phyloP scores from a whole-genome alignment of 2,888 invertebrate species.

The Thera britannica region DNA sequence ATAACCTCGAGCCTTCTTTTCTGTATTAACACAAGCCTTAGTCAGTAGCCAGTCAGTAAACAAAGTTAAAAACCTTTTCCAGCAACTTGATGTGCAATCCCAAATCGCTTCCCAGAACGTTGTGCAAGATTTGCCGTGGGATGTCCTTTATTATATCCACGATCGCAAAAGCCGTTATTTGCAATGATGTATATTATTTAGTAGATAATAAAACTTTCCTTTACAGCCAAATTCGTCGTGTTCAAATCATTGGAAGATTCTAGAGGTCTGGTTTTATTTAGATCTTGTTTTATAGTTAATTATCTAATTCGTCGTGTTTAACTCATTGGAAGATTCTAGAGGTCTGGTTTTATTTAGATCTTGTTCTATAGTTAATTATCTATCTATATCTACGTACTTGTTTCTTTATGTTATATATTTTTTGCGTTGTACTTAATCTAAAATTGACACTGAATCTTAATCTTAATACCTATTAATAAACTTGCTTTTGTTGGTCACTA shows the following conservation, averaged over 20 bases:
- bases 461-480: no score
- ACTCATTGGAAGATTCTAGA: no score
- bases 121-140: conserved; percentile 17
- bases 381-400: no score
- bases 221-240: not conserved
- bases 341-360: no score
- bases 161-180: conserved; percentile 9
- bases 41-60: conserved; percentile 10
- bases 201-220: conserved; percentile 27
- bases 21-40: not conserved
- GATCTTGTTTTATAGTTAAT: not conserved
- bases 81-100: conserved; percentile 16
- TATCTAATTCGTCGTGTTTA: no score
- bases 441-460: no score
- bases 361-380: no score
- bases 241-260: no score
- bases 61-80: conserved; percentile 17
- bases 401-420: no score
- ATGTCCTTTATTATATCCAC: conserved; percentile 18
- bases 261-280: no score
- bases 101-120: conserved; percentile 18
- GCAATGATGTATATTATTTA: conserved; percentile 7
- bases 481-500: no score
- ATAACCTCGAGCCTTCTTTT: not conserved
- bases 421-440: no score